A percentile compares a stretch with the other conserved stretches of the same genome.
Conservation (phyloP, 2,888 invertebrate genomes). For the Epiblema foenella region DNA sequence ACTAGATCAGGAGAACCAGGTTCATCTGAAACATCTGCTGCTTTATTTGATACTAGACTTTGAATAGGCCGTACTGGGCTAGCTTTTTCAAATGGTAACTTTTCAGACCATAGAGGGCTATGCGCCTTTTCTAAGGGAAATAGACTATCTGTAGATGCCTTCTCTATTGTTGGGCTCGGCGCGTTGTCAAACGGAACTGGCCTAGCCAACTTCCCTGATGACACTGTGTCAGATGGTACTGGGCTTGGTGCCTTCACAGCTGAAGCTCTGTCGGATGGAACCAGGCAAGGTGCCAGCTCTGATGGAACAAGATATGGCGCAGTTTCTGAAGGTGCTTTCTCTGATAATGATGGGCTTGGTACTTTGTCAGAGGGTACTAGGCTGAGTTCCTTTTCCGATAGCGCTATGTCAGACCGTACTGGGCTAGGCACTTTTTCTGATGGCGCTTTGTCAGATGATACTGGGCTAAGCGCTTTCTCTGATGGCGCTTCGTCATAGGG, state of each 20-base stretch:
- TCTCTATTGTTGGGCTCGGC: not conserved
- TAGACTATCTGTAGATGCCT: constrained; percentile 1
- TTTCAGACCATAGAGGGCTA: constrained; percentile 33
- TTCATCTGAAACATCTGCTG: not conserved
- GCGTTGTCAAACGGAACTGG: constrained; percentile 15
- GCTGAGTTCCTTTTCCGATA: constrained; percentile 33
- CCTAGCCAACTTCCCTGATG: not conserved
- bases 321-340: not conserved
- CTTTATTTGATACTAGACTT: not conserved
- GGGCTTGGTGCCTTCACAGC: constrained; percentile 5
- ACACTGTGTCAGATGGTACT: constrained; percentile 13
- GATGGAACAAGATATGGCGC: not conserved
- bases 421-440: constrained; percentile 3
- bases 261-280: constrained; percentile 2
- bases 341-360: not conserved
- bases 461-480: not conserved
- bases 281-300: constrained; percentile 27
- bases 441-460: not conserved
- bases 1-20: constrained; percentile 23
- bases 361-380: constrained; percentile 25
- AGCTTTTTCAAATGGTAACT: constrained; percentile 12
- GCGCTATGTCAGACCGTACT: constrained; percentile 45
- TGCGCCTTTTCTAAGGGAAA: constrained; percentile 40
- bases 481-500: constrained; percentile 1
- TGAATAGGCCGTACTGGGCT: constrained; percentile 25